Percentiles rank a stretch among this genome's conserved stretches.
These are phyloP conservation scores for Chorisops tibialis DNA, from an alignment of 2,888 invertebrate genomes.

Conservation along the genomic window DNA sequence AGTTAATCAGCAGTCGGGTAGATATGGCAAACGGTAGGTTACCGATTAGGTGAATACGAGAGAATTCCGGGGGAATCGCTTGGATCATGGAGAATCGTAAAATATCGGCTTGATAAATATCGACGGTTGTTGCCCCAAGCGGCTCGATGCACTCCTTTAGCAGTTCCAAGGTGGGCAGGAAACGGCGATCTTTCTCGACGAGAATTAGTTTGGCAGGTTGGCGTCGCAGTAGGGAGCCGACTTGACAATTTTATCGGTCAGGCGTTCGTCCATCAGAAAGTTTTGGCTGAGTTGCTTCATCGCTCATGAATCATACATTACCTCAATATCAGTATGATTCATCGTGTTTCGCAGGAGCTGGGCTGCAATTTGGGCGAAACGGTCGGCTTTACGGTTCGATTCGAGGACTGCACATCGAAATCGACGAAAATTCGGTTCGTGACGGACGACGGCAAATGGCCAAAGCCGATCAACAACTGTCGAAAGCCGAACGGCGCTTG, in stretches of 20 bases:
- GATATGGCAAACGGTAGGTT: conserved; percentile 97
- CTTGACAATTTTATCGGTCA: conserved; percentile 82
- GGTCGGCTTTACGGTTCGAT: conserved; percentile 81
- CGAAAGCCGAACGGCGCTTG: conserved; percentile 65
- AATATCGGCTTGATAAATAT: conserved; percentile 74
- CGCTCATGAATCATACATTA: too few species aligned
- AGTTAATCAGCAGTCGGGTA: conserved; percentile 85
- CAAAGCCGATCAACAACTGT: conserved; percentile 70
- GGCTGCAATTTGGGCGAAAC: conserved; percentile 67
- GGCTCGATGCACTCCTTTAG: conserved; percentile 59
- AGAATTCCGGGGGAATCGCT: conserved; percentile 61
- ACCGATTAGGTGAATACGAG: conserved; percentile 75
- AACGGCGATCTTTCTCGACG: conserved; percentile 90
- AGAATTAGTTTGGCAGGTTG: conserved; percentile 74
- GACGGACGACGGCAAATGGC: conserved; percentile 92
- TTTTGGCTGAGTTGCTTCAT: conserved; percentile 92
- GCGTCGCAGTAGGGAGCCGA: conserved; percentile 79
- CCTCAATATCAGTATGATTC: too few species aligned
- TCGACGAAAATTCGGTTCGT: conserved; percentile 85
- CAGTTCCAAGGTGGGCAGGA: conserved; percentile 79
- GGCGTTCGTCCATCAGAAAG: conserved; percentile 84
- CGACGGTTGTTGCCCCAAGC: conserved; percentile 57
- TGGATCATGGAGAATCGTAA: conserved; percentile 67
- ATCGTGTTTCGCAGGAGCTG: conserved; percentile 89
- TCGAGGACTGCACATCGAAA: conserved; percentile 81